Base-by-base conservation (phyloP, 2,113 vertebrate genomes). In the Lates calcarifer region DNA sequence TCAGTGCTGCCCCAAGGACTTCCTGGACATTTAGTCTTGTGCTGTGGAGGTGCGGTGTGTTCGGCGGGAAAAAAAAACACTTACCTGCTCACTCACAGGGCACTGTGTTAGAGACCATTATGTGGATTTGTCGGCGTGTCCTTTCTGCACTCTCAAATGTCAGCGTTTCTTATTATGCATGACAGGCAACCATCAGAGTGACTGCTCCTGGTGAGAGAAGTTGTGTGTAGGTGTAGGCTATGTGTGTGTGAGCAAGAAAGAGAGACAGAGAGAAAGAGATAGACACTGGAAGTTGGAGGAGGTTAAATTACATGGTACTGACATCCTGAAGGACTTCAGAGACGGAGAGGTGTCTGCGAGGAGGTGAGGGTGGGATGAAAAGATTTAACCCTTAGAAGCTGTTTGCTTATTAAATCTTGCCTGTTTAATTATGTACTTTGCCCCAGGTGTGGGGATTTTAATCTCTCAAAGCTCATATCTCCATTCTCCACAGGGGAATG, bases 81-180 rank as follows among this genome's bases (percentile, higher is more conserved):
- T 89, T 82, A 74, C 79, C 84, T 85, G 82, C 77, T 83, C 62
- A n/a, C 73, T 87, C 74, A 39, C 70, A 41, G 84, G 67, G 61
- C 77, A 31, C 62, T 41, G 37, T 68, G 82, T 85, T 81, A 56
- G 77, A 87, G 66, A 83, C 78, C 84, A 71, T 87, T 86, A 89
- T 90, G 79, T 74, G 90, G 87, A 88, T 90, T 86, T 91, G 79
- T 89, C 79, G 0, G 66, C 8, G 69, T 69, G 83, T 92, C 87
- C 86, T 87, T 65, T 76, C 84, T 53, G 66, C 77, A 53, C 84
- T 78, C 69, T 76, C 67, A 93, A 92, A 93, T 90, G 91, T 93
- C 91, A 93, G 58, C 45, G 20, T 73, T 61, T 37, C 64, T 93
- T 92, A 86, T 89, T 92, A 92, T 94, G 87, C 89, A 84, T 86